Conservation (phyloP, 2,113 vertebrate genomes). For the Psettodes erumei region DNA sequence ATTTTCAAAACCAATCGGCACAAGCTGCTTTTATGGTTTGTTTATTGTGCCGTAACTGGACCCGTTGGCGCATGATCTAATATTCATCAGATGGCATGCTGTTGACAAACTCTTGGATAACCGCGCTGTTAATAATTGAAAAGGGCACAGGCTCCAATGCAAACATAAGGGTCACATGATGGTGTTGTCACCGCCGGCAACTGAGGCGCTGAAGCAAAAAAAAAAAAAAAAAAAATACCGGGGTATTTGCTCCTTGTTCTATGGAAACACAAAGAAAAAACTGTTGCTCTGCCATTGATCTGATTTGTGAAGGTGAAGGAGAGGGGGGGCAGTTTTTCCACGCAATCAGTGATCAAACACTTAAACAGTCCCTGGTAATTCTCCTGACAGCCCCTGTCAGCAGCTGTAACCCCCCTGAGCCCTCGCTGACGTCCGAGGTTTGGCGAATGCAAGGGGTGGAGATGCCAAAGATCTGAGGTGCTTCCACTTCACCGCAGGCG, state of each 20-base stretch:
- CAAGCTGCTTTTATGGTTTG: constrained; percentile 25
- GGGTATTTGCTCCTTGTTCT: neutral
- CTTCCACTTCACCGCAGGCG: constrained; percentile 48
- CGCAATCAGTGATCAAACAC: neutral
- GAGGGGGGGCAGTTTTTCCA: neutral
- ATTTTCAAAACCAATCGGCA: constrained; percentile 29
- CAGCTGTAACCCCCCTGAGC: constrained; percentile 9
- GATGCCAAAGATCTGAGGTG: constrained; percentile 39
- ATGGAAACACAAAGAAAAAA: neutral
- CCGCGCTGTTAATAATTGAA: constrained; percentile 69
- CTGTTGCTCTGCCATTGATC: neutral
- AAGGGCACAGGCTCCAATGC: constrained; percentile 62
- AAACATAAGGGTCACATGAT: constrained; percentile 35
- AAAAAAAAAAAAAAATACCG: neutral
- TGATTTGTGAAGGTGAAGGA: neutral
- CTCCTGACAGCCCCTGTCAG: constrained; percentile 38
- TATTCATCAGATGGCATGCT: constrained; percentile 59
- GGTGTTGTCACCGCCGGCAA: no score
- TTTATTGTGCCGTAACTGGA: constrained; percentile 35
- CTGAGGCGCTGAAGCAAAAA: neutral
- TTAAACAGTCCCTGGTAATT: constrained; percentile 7
- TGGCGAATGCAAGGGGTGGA: constrained; percentile 5
- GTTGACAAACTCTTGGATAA: constrained; percentile 62
- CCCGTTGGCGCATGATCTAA: constrained; percentile 46
- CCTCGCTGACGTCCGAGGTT: constrained; percentile 27